Conservation (phyloP, 92 coral and sea anemone genomes). For the Blastomussa wellsi region DNA sequence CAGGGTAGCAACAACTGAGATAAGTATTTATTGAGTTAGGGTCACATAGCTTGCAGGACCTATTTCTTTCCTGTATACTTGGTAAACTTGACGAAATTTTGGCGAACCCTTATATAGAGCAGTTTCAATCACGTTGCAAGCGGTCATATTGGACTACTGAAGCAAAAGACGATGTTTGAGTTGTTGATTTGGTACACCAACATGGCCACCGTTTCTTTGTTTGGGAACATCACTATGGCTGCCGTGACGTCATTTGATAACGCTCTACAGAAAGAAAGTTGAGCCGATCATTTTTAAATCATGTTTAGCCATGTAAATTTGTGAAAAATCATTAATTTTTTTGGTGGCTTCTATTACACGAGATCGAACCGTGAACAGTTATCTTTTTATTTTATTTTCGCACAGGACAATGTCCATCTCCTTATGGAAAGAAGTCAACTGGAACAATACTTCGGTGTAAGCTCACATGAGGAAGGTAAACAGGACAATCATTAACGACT, state of each 20-base stretch:
- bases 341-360: background rate
- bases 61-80: background rate
- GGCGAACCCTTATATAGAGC: background rate
- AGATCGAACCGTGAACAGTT: background rate
- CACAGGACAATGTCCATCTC: conserved; percentile 64
- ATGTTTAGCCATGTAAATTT: background rate
- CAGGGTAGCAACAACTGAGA: background rate
- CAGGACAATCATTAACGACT: no score
- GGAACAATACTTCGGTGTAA: conserved; percentile 69
- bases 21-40: background rate
- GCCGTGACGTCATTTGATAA: no score
- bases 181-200: no score
- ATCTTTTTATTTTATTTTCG: background rate
- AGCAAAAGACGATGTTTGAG: no score
- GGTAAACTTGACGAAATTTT: background rate
- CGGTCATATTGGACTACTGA: no score
- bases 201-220: no score
- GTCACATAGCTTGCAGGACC: no score
- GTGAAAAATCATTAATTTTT: background rate
- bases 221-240: no score
- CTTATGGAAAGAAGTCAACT: conserved; percentile 76
- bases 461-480: conserved; percentile 73
- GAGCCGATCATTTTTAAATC: background rate
- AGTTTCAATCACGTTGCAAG: no score
- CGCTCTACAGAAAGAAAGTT: no score